A percentile compares a stretch with the other conserved stretches of the same genome.
Conservation (phyloP, 2,888 invertebrate species). For the Drymonia ruficornis region DNA sequence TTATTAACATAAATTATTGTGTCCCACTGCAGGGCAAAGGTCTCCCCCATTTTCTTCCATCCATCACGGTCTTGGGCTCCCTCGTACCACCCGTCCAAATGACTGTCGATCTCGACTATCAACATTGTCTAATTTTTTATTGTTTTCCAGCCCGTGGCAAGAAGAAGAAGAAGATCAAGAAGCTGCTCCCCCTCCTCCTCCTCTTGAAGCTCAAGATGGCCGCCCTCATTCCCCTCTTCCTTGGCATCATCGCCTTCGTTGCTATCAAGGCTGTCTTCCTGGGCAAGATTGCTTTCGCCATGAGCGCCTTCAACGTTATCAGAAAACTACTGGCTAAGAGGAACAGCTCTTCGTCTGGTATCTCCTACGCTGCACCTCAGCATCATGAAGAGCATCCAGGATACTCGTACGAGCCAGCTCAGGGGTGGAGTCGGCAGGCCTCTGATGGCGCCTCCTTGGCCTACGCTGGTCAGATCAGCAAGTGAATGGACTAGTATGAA, state of each 20-base stretch:
- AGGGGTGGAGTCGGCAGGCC: slow-evolving; percentile 87
- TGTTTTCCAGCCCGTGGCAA: slow-evolving; percentile 88
- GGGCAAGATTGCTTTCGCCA: slow-evolving; percentile 93
- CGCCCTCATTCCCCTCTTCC: slow-evolving; percentile 90
- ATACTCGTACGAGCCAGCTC: slow-evolving; percentile 80
- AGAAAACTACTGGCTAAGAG: slow-evolving; percentile 88
- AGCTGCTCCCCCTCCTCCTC: slow-evolving; percentile 89
- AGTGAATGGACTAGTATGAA: slow-evolving; percentile 48
- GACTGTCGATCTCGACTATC: too few species aligned
- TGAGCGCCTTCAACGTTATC: slow-evolving; percentile 87
- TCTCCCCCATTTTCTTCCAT: too few species aligned
- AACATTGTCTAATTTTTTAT: neutral
- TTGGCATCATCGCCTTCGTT: slow-evolving; percentile 89
- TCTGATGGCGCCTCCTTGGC: slow-evolving; percentile 88
- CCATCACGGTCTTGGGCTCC: too few species aligned
- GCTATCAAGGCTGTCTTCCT: slow-evolving; percentile 94
- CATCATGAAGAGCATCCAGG: slow-evolving; percentile 85
- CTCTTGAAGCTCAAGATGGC: slow-evolving; percentile 91
- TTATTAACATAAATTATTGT: too few species aligned
- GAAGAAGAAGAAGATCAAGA: slow-evolving; percentile 91
- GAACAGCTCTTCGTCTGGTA: slow-evolving; percentile 59
- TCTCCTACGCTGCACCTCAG: slow-evolving; percentile 87
- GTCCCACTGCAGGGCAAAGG: too few species aligned
- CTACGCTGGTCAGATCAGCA: slow-evolving; percentile 79
- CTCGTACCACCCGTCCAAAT: too few species aligned